phyloP scores from a whole-genome alignment of 2,113 vertebrate genomes.

The Plectropomus leopardus region DNA sequence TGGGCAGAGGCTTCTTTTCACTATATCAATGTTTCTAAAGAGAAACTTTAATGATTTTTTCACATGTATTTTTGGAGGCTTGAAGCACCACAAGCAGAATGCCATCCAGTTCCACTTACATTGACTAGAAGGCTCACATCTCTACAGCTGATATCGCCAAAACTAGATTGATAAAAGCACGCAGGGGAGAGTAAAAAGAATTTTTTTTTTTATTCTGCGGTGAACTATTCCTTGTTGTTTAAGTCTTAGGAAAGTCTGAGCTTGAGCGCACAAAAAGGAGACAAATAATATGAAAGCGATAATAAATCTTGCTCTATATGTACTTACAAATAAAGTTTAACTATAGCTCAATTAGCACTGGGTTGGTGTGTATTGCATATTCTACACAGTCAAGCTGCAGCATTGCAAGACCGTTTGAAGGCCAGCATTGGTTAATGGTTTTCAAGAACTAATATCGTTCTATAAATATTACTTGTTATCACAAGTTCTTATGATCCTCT shows the following conservation, averaged over 20 bases:
- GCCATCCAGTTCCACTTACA: too few species aligned
- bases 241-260: conserved; percentile 15
- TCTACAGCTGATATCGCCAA: too few species aligned
- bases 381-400: background rate
- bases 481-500: background rate
- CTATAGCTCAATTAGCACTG: conserved; percentile 17
- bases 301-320: conserved; percentile 53
- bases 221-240: conserved; percentile 8
- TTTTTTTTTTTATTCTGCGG: too few species aligned
- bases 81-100: too few species aligned
- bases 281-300: background rate
- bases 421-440: background rate
- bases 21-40: too few species aligned
- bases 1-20: too few species aligned
- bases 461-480: too few species aligned
- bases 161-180: too few species aligned
- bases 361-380: background rate
- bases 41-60: too few species aligned
- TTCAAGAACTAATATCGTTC: background rate
- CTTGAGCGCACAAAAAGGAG: conserved; percentile 35
- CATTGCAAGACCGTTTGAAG: background rate
- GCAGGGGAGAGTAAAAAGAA: too few species aligned
- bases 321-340: conserved; percentile 67
- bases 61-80: too few species aligned
- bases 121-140: too few species aligned